Evolutionary conservation across 1,140 invertebrate species (phyloP).

Genomic region (Proctacanthus coquilletti): DNA sequence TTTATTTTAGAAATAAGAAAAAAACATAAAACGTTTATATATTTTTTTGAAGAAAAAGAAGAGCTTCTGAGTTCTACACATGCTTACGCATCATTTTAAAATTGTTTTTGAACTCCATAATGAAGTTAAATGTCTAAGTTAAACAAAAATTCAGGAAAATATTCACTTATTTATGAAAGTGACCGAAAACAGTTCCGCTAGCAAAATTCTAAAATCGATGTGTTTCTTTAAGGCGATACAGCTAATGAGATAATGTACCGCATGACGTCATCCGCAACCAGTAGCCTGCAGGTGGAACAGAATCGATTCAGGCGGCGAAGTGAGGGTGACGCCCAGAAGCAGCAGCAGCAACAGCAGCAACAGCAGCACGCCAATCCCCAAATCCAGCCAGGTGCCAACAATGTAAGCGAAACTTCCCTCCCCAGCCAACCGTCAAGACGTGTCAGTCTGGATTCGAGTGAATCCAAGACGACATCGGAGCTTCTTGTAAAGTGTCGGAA

Average conservation of each 20-base stretch:
- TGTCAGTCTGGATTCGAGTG: constrained; percentile 20
- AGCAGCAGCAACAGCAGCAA: constrained; percentile 14
- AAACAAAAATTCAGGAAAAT: too few relatives aligned
- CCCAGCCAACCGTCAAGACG: constrained; percentile 9
- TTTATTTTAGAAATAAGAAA: too few relatives aligned
- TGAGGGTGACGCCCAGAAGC: constrained; percentile 23
- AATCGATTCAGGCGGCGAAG: constrained; percentile 23
- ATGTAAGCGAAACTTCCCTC: neutral
- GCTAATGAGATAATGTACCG: constrained; percentile 10
- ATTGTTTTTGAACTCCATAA: too few relatives aligned
- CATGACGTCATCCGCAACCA: constrained; percentile 7
- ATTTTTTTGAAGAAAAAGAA: too few relatives aligned
- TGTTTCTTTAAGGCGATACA: constrained; percentile 6
- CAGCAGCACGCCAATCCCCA: neutral
- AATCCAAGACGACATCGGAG: constrained; percentile 23
- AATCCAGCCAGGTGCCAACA: constrained; percentile 3
- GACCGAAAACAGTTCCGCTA: too few relatives aligned
- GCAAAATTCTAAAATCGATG: too few relatives aligned
- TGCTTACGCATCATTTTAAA: too few relatives aligned
- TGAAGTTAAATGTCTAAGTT: too few relatives aligned
- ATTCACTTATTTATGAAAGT: too few relatives aligned
- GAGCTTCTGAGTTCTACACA: too few relatives aligned
- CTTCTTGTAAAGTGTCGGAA: constrained; percentile 57
- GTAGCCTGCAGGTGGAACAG: constrained; percentile 15
- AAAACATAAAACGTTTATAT: too few relatives aligned